Base-by-base conservation (phyloP, 2,797 vertebrate genomes). In the Enteromius anoplus region DNA sequence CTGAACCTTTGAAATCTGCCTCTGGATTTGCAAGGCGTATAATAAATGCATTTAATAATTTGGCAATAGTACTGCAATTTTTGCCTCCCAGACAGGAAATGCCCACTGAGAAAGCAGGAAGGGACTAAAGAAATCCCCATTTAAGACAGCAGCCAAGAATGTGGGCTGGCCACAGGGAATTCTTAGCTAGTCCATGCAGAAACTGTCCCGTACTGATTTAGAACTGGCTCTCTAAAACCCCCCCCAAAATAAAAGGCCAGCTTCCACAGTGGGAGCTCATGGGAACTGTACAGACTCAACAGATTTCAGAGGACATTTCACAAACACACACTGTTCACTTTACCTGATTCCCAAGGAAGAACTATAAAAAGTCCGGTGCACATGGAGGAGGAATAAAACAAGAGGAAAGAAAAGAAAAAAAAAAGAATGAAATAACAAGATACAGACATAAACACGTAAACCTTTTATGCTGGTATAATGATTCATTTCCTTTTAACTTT, bases 281-380 rank as follows among this genome's bases (percentile, higher is more conserved):
- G 71, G 71, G 76, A 83, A 73, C 45, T 14, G 49, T 21, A 40
- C 8, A 58, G 49, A 82, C 80, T 86, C 85, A 92, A 91, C 92
- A 91, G 91, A 86, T 92, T 93, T 91, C 93, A 91, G 87, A 60
- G 85, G 9, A 87, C 89, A 82, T 26, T 42, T 85, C 87, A 86
- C 88, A 79, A 87, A 90, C 87, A 87, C 65, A 69, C 65, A 69
- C 90, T 90, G 90, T 91, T 92, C 93, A 98, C 97, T 96, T 97
- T 99, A 99, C 98, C 98, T 99, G 98, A 94, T 99, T 99, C 95
- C 98, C 98, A 95, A 99, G 98, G 98, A 99, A 99, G 97, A 99
- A 99, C 98, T 99, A 98, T 0, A 96, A 94, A 89, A 94, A 91
- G 93, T 95, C 94, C 94, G 82, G 93, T 7, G 86, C 91, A 93